Evolutionary conservation across 64 coral and sea anemone species (phyloP).

Genomic region (Montipora efflorescens): DNA sequence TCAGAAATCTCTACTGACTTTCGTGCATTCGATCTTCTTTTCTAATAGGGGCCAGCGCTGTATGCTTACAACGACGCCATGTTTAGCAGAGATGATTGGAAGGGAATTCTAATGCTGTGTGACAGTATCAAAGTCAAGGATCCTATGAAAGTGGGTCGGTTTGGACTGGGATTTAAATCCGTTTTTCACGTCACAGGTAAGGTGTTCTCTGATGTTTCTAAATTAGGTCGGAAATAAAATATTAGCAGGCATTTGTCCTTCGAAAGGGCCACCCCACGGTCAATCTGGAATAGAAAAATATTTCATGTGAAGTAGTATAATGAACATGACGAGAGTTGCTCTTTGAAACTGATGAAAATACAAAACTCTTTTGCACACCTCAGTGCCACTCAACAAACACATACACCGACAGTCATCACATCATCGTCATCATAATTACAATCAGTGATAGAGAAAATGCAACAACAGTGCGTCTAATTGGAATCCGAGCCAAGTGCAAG

Average conservation of each 20-base stretch:
- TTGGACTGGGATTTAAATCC: conserved; percentile 87
- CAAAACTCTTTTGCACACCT: too few relatives aligned
- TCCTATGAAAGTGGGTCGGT: conserved; percentile 87
- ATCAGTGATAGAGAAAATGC: too few relatives aligned
- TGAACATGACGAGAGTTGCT: too few relatives aligned
- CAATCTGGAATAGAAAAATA: too few relatives aligned
- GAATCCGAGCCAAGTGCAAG: too few relatives aligned
- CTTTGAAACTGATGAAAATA: too few relatives aligned
- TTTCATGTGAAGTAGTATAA: too few relatives aligned
- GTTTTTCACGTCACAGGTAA: conserved; percentile 88
- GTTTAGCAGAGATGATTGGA: conserved; percentile 79
- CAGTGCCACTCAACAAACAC: too few relatives aligned
- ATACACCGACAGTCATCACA: too few relatives aligned
- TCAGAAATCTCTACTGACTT: background rate
- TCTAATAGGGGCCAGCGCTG: conserved; percentile 72
- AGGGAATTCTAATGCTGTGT: conserved; percentile 76
- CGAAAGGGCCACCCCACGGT: too few relatives aligned
- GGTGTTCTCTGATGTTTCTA: background rate
- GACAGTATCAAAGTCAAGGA: conserved; percentile 86
- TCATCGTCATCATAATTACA: too few relatives aligned
- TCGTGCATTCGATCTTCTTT: background rate
- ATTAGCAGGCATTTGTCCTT: background rate
- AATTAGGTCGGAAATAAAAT: background rate
- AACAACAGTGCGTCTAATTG: too few relatives aligned
- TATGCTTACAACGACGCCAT: conserved; percentile 78